phyloP scores from a whole-genome alignment of 2,113 vertebrate species.

The Otis tarda region DNA sequence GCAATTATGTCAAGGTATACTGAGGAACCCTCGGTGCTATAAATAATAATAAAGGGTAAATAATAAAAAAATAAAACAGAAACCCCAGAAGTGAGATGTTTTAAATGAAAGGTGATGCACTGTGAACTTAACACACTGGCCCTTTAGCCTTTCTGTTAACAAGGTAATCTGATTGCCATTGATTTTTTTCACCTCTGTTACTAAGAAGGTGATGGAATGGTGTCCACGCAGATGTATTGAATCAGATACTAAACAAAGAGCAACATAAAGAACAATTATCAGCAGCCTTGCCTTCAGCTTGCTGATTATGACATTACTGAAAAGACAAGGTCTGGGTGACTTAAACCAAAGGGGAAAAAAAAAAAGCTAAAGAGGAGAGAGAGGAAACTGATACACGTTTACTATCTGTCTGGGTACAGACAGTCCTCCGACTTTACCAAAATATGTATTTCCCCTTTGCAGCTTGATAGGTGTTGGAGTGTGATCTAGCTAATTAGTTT shows the following conservation, averaged over 20 bases:
- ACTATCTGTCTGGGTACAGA: neutral
- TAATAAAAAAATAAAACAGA: slow-evolving; percentile 76
- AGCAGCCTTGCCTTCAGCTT: slow-evolving; percentile 81
- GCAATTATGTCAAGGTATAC: slow-evolving; percentile 29
- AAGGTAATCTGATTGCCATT: slow-evolving; percentile 95
- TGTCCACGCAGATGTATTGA: slow-evolving; percentile 89
- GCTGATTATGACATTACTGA: slow-evolving; percentile 86
- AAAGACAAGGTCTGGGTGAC: slow-evolving; percentile 81
- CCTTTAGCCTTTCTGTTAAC: slow-evolving; percentile 89
- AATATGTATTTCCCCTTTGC: slow-evolving; percentile 32
- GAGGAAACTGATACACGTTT: neutral
- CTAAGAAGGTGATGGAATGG: slow-evolving; percentile 89
- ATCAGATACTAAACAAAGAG: slow-evolving; percentile 87
- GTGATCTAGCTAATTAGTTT: slow-evolving; percentile 69
- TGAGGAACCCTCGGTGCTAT: slow-evolving; percentile 25
- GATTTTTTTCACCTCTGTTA: slow-evolving; percentile 90
- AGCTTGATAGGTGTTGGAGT: slow-evolving; percentile 33
- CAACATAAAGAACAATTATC: slow-evolving; percentile 89
- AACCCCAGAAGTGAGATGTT: slow-evolving; percentile 75
- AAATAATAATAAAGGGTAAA: slow-evolving; percentile 85
- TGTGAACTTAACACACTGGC: slow-evolving; percentile 85
- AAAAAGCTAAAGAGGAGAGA: neutral
- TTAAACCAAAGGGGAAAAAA: slow-evolving; percentile 53
- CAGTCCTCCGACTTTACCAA: slow-evolving; percentile 22
- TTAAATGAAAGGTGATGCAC: slow-evolving; percentile 86